phyloP scores from a whole-genome alignment of 2,797 vertebrate genomes.

The Tiaroga cobitis region DNA sequence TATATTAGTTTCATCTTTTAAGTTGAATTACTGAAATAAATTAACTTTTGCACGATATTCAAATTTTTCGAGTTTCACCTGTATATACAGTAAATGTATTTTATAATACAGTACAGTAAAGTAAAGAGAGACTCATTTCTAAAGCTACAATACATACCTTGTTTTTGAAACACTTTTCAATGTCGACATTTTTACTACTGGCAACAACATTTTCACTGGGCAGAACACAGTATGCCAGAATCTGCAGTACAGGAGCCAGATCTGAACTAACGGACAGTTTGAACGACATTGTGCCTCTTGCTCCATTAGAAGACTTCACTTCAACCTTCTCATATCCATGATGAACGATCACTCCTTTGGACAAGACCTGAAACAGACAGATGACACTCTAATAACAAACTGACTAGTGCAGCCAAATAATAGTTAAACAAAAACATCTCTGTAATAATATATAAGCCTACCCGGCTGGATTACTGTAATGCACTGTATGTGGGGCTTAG shows the following conservation, averaged over 20 bases:
- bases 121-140: background rate
- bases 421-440: no score
- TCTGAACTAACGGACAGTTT: conserved; percentile 61
- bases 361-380: conserved; percentile 47
- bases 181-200: conserved; percentile 60
- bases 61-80: no score
- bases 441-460: background rate
- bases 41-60: no score
- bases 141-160: conserved; percentile 2
- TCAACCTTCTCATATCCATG: conserved; percentile 52
- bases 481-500: no score
- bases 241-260: conserved; percentile 68
- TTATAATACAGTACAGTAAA: no score
- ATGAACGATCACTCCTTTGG: conserved; percentile 53
- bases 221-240: conserved; percentile 70
- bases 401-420: background rate
- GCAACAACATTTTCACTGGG: conserved; percentile 70
- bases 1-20: no score
- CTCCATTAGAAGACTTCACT: conserved; percentile 17
- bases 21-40: no score
- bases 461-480: no score
- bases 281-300: conserved; percentile 58
- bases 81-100: no score
- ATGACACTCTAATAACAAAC: background rate
- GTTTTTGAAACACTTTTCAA: conserved; percentile 73